Percentiles rank a stretch among this genome's conserved stretches.
Conservation (phyloP, 2,113 vertebrate species). For the Petroica traversi region DNA sequence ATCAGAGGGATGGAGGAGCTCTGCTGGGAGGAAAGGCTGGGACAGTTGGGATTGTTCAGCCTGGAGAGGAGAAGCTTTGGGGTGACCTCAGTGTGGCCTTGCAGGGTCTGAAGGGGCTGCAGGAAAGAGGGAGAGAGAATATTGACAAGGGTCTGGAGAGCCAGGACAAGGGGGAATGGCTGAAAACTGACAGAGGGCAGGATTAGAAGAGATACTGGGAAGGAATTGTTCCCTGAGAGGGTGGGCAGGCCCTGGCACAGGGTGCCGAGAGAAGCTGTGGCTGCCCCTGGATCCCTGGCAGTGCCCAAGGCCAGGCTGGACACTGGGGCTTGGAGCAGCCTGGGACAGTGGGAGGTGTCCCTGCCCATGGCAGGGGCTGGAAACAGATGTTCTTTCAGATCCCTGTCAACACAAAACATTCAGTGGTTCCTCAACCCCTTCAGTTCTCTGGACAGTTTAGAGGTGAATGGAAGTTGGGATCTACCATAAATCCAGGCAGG, state of each 20-base stretch:
- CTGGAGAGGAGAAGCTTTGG: background rate
- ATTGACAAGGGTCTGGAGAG: accelerated
- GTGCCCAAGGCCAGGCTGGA: too few species aligned
- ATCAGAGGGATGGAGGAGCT: background rate
- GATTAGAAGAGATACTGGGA: accelerated
- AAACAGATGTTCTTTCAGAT: background rate
- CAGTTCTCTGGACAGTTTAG: background rate
- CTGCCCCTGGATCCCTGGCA: too few species aligned
- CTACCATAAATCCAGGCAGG: accelerated
- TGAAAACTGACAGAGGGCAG: accelerated
- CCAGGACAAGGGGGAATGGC: accelerated
- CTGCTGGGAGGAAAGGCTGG: background rate
- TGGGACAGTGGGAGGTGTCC: too few species aligned
- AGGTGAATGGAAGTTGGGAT: background rate
- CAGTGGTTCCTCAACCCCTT: background rate
- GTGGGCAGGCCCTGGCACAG: accelerated
- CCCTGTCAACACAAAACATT: background rate
- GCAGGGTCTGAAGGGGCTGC: accelerated
- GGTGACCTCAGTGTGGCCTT: background rate
- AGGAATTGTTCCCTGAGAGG: accelerated
- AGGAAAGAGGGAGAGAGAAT: accelerated
- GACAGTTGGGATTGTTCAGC: background rate
- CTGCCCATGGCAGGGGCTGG: background rate
- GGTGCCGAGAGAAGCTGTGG: too few species aligned
- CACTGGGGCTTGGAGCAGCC: too few species aligned